phyloP scores from a whole-genome alignment of 2,888 invertebrate species.

The Elysia crispata region DNA sequence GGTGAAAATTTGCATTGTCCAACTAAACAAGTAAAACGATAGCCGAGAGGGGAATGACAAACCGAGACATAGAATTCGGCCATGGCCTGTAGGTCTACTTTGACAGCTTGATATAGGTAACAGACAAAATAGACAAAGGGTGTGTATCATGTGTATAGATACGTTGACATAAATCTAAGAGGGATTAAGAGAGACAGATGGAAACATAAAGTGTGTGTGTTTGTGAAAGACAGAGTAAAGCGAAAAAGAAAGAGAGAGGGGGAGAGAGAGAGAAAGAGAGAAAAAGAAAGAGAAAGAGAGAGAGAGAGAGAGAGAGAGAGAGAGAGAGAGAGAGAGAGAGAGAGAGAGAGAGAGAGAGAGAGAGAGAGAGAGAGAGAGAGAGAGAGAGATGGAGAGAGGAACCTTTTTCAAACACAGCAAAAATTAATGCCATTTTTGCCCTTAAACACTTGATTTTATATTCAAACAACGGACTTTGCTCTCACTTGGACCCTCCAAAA shows the following conservation, averaged over 20 bases:
- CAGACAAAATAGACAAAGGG: slow-evolving; percentile 5
- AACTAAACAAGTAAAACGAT: no score
- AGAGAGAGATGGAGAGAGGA: neutral
- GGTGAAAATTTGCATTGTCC: no score
- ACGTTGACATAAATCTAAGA: no score
- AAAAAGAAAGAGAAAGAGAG: slow-evolving; percentile 26
- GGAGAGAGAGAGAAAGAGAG: neutral
- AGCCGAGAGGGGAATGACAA: neutral
- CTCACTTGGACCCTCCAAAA: no score
- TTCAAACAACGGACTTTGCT: no score
- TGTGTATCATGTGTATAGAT: no score
- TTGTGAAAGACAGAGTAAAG: neutral
- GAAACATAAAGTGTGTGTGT: neutral
- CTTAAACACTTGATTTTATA: no score
- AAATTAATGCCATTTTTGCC: neutral
- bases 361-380: slow-evolving; percentile 39
- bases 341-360: slow-evolving; percentile 33
- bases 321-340: slow-evolving; percentile 2
- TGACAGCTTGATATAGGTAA: no score
- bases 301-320: slow-evolving; percentile 38
- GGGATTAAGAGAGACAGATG: neutral
- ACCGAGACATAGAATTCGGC: neutral
- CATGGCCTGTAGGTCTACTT: no score
- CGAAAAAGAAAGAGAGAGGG: slow-evolving; percentile 9
- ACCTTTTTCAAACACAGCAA: no score